Evolutionary conservation across 1,140 invertebrate species (phyloP).

Genomic region (Mylabris phalerata): DNA sequence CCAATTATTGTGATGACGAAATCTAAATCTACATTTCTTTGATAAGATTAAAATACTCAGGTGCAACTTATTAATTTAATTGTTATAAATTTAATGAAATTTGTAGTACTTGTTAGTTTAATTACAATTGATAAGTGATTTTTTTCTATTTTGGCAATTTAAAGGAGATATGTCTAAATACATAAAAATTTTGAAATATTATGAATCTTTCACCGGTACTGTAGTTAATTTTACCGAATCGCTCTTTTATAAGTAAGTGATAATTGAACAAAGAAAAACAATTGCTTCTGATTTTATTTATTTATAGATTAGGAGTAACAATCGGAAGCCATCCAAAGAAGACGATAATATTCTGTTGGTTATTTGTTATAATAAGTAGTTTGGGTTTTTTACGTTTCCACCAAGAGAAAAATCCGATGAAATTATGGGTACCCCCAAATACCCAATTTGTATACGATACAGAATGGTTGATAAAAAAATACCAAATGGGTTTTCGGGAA

Average conservation of each 20-base stretch:
- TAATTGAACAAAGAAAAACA: not conserved
- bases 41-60: too few relatives aligned
- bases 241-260: conserved; percentile 39
- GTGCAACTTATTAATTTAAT: too few relatives aligned
- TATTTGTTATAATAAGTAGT: conserved; percentile 46
- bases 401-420: conserved; percentile 60
- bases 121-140: too few relatives aligned
- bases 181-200: conserved; percentile 19
- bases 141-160: too few relatives aligned
- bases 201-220: conserved; percentile 29
- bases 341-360: conserved; percentile 48
- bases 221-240: conserved; percentile 32
- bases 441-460: conserved; percentile 62
- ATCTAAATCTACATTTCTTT: too few relatives aligned
- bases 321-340: conserved; percentile 48
- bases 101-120: too few relatives aligned
- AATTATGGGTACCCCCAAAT: conserved; percentile 63
- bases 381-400: conserved; percentile 53
- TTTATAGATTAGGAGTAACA: conserved; percentile 46
- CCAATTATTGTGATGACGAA: too few relatives aligned
- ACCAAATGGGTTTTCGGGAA: conserved; percentile 54
- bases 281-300: conserved; percentile 17
- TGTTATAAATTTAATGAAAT: too few relatives aligned
- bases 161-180: not conserved
- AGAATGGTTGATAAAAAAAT: conserved; percentile 64